Evolutionary conservation across 2,888 invertebrate species (phyloP).

Genomic region (Thymelicus acteon): DNA sequence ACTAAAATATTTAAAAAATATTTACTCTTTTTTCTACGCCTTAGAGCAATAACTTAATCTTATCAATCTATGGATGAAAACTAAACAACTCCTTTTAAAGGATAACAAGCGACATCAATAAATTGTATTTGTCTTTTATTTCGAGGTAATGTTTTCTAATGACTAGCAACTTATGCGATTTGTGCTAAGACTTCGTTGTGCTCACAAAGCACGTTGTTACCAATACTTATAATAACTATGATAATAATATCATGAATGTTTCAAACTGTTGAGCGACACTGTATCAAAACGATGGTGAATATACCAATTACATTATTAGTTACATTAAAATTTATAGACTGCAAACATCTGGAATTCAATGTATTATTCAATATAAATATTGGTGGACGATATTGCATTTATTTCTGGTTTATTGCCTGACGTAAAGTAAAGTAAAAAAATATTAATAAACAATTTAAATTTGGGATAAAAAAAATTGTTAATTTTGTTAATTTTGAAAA

Average conservation of each 20-base stretch:
- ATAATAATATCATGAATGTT: slow-evolving; percentile 51
- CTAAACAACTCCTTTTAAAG: slow-evolving; percentile 73
- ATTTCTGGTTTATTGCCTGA: too few species aligned
- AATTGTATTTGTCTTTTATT: slow-evolving; percentile 69
- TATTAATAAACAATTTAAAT: too few species aligned
- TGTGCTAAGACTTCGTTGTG: slow-evolving; percentile 70
- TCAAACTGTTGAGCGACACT: slow-evolving; percentile 48
- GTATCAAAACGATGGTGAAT: neutral
- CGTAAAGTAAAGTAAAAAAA: too few species aligned
- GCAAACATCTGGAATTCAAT: too few species aligned
- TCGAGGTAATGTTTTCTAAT: slow-evolving; percentile 68
- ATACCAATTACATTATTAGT: neutral
- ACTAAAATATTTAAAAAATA: slow-evolving; percentile 73
- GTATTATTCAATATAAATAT: too few species aligned
- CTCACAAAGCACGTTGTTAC: slow-evolving; percentile 55
- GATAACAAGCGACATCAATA: slow-evolving; percentile 80
- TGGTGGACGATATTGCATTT: too few species aligned
- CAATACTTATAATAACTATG: slow-evolving; percentile 26
- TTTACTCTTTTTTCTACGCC: slow-evolving; percentile 64
- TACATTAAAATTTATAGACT: neutral
- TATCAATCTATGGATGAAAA: slow-evolving; percentile 65
- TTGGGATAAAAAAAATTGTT: too few species aligned
- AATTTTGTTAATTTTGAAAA: too few species aligned
- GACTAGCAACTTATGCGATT: slow-evolving; percentile 67
- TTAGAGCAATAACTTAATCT: slow-evolving; percentile 69